Conservation (phyloP, 1,140 invertebrate species). For the Atopsyche davidsoni region DNA sequence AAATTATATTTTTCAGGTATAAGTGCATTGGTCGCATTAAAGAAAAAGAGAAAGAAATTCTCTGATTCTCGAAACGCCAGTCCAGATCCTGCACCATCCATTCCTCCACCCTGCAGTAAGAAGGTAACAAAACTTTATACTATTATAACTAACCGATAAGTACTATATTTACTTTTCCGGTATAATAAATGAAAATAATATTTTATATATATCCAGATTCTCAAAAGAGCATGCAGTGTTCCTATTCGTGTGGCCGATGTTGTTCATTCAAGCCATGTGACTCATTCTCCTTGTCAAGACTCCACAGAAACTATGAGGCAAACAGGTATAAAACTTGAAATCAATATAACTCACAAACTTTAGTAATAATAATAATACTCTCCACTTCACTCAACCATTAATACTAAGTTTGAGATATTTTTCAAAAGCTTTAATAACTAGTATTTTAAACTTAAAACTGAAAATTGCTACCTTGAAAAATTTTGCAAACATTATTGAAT, state of each 20-base stretch:
- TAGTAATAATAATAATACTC: too few species aligned
- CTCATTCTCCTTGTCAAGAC: constrained; percentile 16
- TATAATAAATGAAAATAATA: too few species aligned
- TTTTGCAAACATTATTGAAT: too few species aligned
- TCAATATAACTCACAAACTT: too few species aligned
- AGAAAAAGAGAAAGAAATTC: constrained; percentile 73
- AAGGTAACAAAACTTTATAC: constrained; percentile 30
- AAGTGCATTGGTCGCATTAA: constrained; percentile 61
- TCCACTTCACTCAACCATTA: too few species aligned
- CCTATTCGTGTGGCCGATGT: constrained; percentile 49
- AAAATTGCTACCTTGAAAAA: too few species aligned
- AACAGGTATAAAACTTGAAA: constrained; percentile 5
- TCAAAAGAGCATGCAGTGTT: constrained; percentile 58
- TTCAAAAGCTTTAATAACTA: too few species aligned
- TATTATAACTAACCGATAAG: too few species aligned
- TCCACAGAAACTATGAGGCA: constrained; percentile 24
- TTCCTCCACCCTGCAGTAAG: constrained; percentile 36
- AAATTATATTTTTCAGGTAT: constrained; percentile 34
- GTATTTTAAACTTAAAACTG: too few species aligned
- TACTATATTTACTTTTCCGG: too few species aligned
- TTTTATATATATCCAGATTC: constrained; percentile 39
- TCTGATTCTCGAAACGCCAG: constrained; percentile 65
- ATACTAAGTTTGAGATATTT: too few species aligned
- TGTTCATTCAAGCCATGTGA: constrained; percentile 25
- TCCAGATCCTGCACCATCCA: constrained; percentile 46